phyloP scores from a whole-genome alignment of 2,888 invertebrate genomes.

The Rhingia campestris region DNA sequence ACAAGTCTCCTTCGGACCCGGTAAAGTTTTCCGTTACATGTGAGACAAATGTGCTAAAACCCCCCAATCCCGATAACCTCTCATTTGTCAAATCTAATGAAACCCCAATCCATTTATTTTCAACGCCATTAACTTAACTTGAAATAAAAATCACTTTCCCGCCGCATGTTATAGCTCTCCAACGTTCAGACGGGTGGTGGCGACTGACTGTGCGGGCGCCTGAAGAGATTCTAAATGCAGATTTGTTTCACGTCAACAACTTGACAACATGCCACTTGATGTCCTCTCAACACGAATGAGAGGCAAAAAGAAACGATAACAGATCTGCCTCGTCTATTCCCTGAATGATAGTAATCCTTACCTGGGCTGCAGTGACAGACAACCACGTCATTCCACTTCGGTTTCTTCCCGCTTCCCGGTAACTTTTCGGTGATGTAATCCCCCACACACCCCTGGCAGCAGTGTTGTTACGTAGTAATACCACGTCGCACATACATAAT shows the following conservation, averaged over 20 bases:
- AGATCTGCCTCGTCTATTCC: conserved; percentile 20
- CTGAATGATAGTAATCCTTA: conserved; percentile 43
- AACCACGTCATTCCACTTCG: conserved; percentile 35
- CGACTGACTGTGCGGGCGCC: not conserved
- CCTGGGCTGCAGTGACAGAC: conserved; percentile 22
- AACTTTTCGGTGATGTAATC: conserved; percentile 53
- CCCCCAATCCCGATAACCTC: too few relatives aligned
- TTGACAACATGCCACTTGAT: conserved; percentile 45
- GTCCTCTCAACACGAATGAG: conserved; percentile 5
- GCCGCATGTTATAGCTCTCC: not conserved
- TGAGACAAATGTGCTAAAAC: too few relatives aligned
- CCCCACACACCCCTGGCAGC: conserved; percentile 38
- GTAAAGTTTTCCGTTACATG: too few relatives aligned
- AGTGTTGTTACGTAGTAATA: conserved; percentile 38
- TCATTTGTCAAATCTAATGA: conserved; percentile 15
- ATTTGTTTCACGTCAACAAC: conserved; percentile 32
- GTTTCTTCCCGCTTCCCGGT: not conserved
- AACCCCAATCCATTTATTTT: conserved; percentile 10
- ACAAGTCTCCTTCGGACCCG: too few relatives aligned
- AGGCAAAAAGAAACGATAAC: conserved; percentile 12
- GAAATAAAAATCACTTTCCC: conserved; percentile 5
- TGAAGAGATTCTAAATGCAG: conserved; percentile 25
- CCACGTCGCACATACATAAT: conserved; percentile 26
- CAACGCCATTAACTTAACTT: not conserved
- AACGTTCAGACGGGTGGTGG: not conserved